Percentiles rank a stretch among this genome's conserved stretches.
phyloP scores from a whole-genome alignment of 2,888 invertebrate genomes.

The Cyclophora albipunctata region DNA sequence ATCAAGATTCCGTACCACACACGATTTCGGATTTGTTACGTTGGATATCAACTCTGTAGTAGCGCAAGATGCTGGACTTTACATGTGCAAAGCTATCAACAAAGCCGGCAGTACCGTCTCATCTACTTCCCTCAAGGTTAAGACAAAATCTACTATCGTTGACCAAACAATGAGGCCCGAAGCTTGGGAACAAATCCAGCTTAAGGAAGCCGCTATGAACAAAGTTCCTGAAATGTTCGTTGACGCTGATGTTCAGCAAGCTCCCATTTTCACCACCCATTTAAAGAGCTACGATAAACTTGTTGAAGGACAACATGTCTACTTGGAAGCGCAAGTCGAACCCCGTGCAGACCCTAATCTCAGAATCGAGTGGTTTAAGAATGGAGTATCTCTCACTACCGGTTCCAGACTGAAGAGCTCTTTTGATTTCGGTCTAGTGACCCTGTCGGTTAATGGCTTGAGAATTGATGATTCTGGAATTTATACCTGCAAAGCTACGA shows the following conservation, averaged over 20 bases:
- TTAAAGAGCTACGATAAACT: slow-evolving; percentile 88
- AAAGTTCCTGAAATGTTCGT: slow-evolving; percentile 91
- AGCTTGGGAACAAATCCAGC: slow-evolving; percentile 92
- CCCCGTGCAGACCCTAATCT: slow-evolving; percentile 92
- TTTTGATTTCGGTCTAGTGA: slow-evolving; percentile 97
- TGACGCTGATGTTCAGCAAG: slow-evolving; percentile 89
- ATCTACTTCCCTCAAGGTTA: slow-evolving; percentile 91
- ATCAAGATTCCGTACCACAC: slow-evolving; percentile 91
- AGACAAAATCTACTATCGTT: slow-evolving; percentile 85
- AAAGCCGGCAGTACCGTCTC: slow-evolving; percentile 95
- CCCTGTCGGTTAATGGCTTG: slow-evolving; percentile 90
- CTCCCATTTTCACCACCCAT: slow-evolving; percentile 96
- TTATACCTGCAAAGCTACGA: slow-evolving; percentile 96
- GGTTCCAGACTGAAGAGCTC: slow-evolving; percentile 94
- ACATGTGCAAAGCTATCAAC: slow-evolving; percentile 95
- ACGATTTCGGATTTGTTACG: slow-evolving; percentile 96
- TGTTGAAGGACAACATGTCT: slow-evolving; percentile 89
- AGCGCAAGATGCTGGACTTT: slow-evolving; percentile 92
- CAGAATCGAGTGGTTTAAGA: slow-evolving; percentile 94
- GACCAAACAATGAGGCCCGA: slow-evolving; percentile 92
- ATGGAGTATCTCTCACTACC: slow-evolving; percentile 88
- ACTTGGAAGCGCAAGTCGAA: slow-evolving; percentile 92
- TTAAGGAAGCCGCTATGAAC: slow-evolving; percentile 94
- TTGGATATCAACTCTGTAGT: slow-evolving; percentile 92
- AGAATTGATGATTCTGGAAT: slow-evolving; percentile 95